Conservation (phyloP, 2,113 vertebrate genomes). For the Larimichthys polyactis region DNA sequence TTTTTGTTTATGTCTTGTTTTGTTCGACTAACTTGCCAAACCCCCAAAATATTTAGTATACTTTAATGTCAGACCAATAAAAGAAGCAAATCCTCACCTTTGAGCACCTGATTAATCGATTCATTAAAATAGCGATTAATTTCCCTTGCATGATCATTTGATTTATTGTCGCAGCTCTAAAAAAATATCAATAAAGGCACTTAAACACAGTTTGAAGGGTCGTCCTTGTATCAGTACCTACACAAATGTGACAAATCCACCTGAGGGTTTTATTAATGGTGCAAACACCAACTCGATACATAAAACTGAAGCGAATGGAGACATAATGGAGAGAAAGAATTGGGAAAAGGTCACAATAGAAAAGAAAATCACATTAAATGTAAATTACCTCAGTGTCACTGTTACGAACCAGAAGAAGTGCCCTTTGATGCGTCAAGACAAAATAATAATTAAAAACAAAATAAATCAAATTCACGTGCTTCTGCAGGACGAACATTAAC, state of each 20-base stretch:
- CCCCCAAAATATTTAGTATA: not conserved
- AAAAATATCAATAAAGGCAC: not conserved
- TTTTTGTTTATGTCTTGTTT: not conserved
- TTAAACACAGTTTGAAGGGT: not conserved
- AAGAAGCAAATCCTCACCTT: not conserved
- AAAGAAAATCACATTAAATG: slow-evolving; percentile 34
- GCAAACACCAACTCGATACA: not conserved
- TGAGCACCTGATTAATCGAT: not conserved
- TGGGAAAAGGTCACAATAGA: slow-evolving; percentile 39
- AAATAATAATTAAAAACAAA: not conserved
- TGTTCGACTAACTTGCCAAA: not conserved
- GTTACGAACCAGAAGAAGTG: not conserved
- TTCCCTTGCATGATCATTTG: not conserved
- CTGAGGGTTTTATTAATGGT: not conserved
- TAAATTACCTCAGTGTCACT: slow-evolving; percentile 25
- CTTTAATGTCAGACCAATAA: not conserved
- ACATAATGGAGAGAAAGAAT: not conserved
- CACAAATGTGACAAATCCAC: not conserved
- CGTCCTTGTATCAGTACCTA: not conserved
- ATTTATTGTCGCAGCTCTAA: too few species aligned
- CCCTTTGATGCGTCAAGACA: not conserved
- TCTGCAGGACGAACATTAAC: not conserved
- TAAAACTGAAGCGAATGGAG: not conserved
- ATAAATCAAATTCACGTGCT: not conserved
- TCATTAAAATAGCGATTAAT: not conserved